A percentile compares a stretch with the other conserved stretches of the same genome.
Conservation (phyloP, 2,888 invertebrate genomes). For the Auanema freiburgensis region DNA sequence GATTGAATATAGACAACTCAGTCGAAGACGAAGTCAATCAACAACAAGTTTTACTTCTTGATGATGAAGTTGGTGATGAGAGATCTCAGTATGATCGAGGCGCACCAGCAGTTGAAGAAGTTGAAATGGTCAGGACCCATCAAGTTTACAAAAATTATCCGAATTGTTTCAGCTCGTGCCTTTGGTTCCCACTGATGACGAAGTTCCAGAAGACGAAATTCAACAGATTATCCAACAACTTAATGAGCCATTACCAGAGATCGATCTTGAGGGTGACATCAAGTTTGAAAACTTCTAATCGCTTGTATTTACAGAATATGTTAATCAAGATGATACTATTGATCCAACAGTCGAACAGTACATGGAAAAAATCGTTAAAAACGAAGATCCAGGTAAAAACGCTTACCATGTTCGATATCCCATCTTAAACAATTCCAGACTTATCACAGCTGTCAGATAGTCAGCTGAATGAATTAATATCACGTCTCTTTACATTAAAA, state of each 20-base stretch:
- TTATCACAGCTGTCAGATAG: constrained; percentile 31
- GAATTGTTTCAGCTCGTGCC: constrained; percentile 13
- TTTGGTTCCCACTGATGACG: constrained; percentile 17
- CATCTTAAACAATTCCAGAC: constrained; percentile 19
- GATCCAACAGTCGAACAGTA: constrained; percentile 27
- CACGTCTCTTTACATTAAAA: constrained; percentile 16
- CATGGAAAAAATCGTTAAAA: constrained; percentile 34
- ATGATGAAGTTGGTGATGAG: constrained; percentile 3
- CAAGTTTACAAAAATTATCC: background rate
- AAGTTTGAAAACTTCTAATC: background rate
- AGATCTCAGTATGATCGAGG: background rate
- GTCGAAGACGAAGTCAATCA: constrained; percentile 1
- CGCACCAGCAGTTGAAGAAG: constrained; percentile 3
- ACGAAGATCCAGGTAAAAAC: constrained; percentile 21
- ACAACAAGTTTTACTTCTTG: constrained; percentile 1
- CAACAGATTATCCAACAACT: constrained; percentile 31
- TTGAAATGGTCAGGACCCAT: constrained; percentile 4
- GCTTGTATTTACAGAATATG: constrained; percentile 15
- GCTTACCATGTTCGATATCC: no score
- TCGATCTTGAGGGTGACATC: constrained; percentile 26
- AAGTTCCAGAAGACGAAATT: constrained; percentile 25
- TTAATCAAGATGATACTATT: constrained; percentile 28
- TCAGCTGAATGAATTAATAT: constrained; percentile 27
- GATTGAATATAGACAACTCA: constrained; percentile 21
- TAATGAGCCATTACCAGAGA: constrained; percentile 27